phyloP scores from a whole-genome alignment of 1,140 invertebrate genomes.

The Neuroterus valhalla region DNA sequence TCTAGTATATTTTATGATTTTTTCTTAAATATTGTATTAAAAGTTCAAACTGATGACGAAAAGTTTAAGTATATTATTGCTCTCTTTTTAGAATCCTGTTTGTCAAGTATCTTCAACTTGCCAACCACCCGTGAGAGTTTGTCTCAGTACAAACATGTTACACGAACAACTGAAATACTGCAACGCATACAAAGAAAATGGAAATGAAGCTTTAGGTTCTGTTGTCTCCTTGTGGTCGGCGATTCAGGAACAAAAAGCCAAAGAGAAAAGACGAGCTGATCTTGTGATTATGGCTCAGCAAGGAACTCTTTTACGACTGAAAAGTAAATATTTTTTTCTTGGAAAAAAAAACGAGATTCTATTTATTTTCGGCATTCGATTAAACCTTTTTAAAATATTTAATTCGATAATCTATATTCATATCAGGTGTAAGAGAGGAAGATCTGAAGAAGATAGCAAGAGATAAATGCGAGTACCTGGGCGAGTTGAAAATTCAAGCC shows the following conservation, averaged over 20 bases:
- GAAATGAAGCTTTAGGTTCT: constrained; percentile 57
- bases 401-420: constrained; percentile 38
- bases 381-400: constrained; percentile 11
- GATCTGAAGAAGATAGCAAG: constrained; percentile 65
- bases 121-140: constrained; percentile 76
- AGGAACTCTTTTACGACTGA: constrained; percentile 58
- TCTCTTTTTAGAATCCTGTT: constrained; percentile 74
- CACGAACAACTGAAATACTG: constrained; percentile 74
- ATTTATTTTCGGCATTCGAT: not conserved
- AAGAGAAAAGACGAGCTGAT: constrained; percentile 59
- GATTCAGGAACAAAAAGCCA: constrained; percentile 60
- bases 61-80: constrained; percentile 29
- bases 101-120: constrained; percentile 74
- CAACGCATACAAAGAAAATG: constrained; percentile 70
- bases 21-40: too few relatives aligned
- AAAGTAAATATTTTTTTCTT: constrained; percentile 53
- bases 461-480: constrained; percentile 65
- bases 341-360: not conserved
- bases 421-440: constrained; percentile 67
- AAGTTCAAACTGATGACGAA: too few relatives aligned
- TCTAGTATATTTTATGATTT: too few relatives aligned
- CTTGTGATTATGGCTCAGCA: constrained; percentile 61
- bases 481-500: constrained; percentile 72
- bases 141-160: constrained; percentile 75
- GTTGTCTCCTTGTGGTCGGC: constrained; percentile 61